These are phyloP conservation scores for Turnix velox DNA, from an alignment of 2,113 vertebrate species.

Conservation along the genomic window DNA sequence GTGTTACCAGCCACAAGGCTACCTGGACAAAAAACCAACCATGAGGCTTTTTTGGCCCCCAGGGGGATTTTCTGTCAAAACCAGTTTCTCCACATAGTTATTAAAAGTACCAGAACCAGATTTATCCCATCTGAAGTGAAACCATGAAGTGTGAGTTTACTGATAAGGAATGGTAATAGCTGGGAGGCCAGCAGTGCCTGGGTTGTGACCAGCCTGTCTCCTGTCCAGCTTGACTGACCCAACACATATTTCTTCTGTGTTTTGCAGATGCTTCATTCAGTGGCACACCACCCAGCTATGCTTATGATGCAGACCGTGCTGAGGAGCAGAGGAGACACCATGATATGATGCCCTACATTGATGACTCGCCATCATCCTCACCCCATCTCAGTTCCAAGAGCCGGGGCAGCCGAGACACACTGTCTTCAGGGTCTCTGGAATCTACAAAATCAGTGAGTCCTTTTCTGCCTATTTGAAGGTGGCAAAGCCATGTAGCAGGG, in stretches of 20 bases:
- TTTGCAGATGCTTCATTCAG: conserved; percentile 82
- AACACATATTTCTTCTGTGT: not conserved
- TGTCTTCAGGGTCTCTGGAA: conserved; percentile 86
- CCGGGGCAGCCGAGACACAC: conserved; percentile 84
- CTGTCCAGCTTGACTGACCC: not conserved
- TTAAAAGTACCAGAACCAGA: not conserved
- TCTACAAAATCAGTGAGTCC: conserved; percentile 82
- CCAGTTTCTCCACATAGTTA: not conserved
- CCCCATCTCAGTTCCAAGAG: conserved; percentile 93
- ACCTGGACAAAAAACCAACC: no score
- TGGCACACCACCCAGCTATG: conserved; percentile 82
- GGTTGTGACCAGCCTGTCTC: not conserved
- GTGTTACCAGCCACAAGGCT: no score
- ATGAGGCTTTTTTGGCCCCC: no score
- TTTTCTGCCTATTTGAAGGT: not conserved
- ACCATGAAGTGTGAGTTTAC: not conserved
- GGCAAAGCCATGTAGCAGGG: not conserved
- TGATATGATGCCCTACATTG: conserved; percentile 93
- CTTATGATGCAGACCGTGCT: conserved; percentile 81
- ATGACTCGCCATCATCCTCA: conserved; percentile 91
- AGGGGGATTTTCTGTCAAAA: no score
- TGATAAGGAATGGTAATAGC: not conserved
- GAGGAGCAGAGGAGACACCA: conserved; percentile 89
- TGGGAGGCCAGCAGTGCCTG: not conserved
- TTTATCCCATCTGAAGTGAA: not conserved